A percentile compares a stretch with the other conserved stretches of the same genome.
Conservation (phyloP, 2,888 invertebrate genomes). For the Quadriops clusia region DNA sequence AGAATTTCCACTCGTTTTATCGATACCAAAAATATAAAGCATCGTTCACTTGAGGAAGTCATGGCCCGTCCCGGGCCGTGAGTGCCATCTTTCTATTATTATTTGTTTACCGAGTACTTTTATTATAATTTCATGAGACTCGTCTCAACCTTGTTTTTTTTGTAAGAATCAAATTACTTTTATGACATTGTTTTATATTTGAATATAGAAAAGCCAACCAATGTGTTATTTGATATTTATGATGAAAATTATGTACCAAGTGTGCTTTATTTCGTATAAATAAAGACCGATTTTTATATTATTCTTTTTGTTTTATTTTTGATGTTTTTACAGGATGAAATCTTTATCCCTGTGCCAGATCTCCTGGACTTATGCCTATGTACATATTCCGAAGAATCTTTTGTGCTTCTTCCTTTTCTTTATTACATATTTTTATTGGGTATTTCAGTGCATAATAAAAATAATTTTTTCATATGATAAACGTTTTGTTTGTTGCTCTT, state of each 20-base stretch:
- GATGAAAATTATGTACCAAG: conserved; percentile 39
- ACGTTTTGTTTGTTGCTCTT: too few relatives aligned
- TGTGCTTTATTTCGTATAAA: conserved; percentile 39
- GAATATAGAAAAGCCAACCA: conserved; percentile 26
- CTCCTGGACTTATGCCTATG: neutral
- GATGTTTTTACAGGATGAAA: neutral
- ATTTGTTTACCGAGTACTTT: conserved; percentile 4
- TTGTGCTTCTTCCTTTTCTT: too few relatives aligned
- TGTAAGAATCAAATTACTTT: conserved; percentile 19
- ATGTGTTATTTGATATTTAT: conserved; percentile 24
- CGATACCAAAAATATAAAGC: too few relatives aligned
- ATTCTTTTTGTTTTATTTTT: neutral
- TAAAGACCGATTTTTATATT: conserved; percentile 38
- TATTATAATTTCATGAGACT: neutral
- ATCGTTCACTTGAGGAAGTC: too few relatives aligned
- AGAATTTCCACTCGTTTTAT: too few relatives aligned
- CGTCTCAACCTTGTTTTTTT: conserved; percentile 7
- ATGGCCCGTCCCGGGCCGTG: too few relatives aligned
- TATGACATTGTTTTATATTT: conserved; percentile 26
- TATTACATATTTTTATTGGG: too few relatives aligned
- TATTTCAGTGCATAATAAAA: neutral
- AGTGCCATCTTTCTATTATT: conserved; percentile 3
- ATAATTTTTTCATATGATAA: too few relatives aligned
- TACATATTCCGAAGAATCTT: too few relatives aligned
- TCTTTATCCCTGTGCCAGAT: neutral